A percentile compares a stretch with the other conserved stretches of the same genome.
These are phyloP conservation scores for Peromyscus leucopus DNA, from an alignment of 2,113 vertebrate species.

Conservation along the genomic window DNA sequence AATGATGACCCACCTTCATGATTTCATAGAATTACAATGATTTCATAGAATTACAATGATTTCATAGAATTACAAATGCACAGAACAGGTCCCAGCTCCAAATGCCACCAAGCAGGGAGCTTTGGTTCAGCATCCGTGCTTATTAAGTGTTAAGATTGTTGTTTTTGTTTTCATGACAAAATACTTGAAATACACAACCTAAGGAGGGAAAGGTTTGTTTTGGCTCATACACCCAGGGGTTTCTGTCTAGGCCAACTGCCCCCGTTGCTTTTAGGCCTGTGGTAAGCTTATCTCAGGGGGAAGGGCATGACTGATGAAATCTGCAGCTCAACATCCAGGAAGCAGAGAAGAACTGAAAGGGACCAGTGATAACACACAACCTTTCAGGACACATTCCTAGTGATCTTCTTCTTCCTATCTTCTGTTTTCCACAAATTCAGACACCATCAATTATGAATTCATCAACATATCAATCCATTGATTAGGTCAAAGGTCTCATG, in stretches of 20 bases:
- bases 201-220: background rate
- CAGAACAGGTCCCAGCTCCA: background rate
- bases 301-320: background rate
- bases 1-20: background rate
- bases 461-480: background rate
- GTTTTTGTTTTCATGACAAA: background rate
- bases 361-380: background rate
- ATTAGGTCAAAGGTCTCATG: background rate
- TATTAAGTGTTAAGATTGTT: background rate
- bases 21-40: background rate
- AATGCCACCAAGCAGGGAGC: background rate
- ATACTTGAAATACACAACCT: background rate
- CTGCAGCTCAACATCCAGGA: background rate
- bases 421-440: background rate
- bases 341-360: background rate
- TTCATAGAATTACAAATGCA: background rate
- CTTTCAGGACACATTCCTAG: background rate
- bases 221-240: background rate
- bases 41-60: background rate
- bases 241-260: background rate
- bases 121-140: background rate
- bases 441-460: background rate
- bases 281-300: background rate
- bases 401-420: no score
- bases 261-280: background rate